Evolutionary conservation across 2,888 invertebrate genomes (phyloP), one percentile per base, ranked within the genome.

Genomic region (Halocaridina rubra): DNA sequence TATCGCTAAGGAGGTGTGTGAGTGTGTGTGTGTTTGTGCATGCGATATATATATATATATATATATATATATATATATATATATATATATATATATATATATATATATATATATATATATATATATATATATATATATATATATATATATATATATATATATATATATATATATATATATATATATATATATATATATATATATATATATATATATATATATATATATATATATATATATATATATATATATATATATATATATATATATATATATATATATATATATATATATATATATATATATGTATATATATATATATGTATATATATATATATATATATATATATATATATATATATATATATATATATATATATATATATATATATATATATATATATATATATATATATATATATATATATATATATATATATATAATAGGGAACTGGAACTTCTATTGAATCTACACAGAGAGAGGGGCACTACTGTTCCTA

Each of bases 261-360:
- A 22, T 75, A 16, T 75, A 22, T 75, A 8, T 75, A 22, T 75
- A 19, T 53, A 53, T 75, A 19, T 53, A 32, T 75, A 19, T 74
- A 29, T 75, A 30, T 75, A 32, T 53, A 30, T 75, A 32, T 53
- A 30, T 53, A 53, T 75, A 46, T 75, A 32, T 75, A 30, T 75
- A 32, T 75, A 19, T 75, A 32, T 75, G 27, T 75, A 32, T 75
- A 22, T 75, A 32, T 75, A 46, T 75, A 32, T 53, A 30, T 53
- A 53, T 75, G 53, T 75, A 22, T 75, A 22, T 75, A 22, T 53
- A 30, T 75, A 19, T 53, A 30, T 75, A 24, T 29, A 46, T 33
- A 27, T 33, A 30, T 33, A 30, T 19, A 32, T 33, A 19, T 3
- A 27, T 33, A n/a, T 33, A 27, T 33, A 30, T 33, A 27, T 33